Conservation (phyloP, 2,888 invertebrate species). For the Luffia ferchaultella region DNA sequence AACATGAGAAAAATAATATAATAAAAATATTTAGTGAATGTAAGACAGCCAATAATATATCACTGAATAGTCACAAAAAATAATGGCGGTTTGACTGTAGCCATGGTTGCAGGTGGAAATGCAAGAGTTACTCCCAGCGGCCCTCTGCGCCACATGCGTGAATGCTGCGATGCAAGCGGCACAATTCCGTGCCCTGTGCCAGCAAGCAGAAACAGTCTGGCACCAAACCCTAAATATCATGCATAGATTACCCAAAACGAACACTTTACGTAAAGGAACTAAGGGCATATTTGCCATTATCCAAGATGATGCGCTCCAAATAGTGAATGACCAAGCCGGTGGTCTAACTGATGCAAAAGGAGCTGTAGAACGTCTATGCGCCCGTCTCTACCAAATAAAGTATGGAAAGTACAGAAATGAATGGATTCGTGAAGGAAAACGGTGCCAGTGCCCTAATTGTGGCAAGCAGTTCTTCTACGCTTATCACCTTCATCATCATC, state of each 20-base stretch:
- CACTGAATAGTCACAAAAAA: conserved; percentile 10
- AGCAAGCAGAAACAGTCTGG: conserved; percentile 31
- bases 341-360: conserved; percentile 3
- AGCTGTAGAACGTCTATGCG: conserved; percentile 10
- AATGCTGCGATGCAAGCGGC: conserved; percentile 32
- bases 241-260: conserved; percentile 20
- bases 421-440: conserved; percentile 9
- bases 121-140: conserved; percentile 38
- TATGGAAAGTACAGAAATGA: background rate
- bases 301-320: conserved; percentile 23
- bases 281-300: conserved; percentile 26
- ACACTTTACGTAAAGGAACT: conserved; percentile 5
- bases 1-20: background rate
- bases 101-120: conserved; percentile 48
- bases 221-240: conserved; percentile 27
- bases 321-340: conserved; percentile 19
- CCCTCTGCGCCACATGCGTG: conserved; percentile 38
- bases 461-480: conserved; percentile 33
- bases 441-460: conserved; percentile 36
- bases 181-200: conserved; percentile 35
- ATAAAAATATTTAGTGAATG: background rate
- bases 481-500: conserved; percentile 32
- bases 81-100: conserved; percentile 42
- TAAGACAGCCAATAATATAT: too few species aligned
- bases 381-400: background rate